Percentiles rank a stretch among this genome's conserved stretches.
phyloP scores from a whole-genome alignment of 2,113 vertebrate genomes.

The Prinia subflava region DNA sequence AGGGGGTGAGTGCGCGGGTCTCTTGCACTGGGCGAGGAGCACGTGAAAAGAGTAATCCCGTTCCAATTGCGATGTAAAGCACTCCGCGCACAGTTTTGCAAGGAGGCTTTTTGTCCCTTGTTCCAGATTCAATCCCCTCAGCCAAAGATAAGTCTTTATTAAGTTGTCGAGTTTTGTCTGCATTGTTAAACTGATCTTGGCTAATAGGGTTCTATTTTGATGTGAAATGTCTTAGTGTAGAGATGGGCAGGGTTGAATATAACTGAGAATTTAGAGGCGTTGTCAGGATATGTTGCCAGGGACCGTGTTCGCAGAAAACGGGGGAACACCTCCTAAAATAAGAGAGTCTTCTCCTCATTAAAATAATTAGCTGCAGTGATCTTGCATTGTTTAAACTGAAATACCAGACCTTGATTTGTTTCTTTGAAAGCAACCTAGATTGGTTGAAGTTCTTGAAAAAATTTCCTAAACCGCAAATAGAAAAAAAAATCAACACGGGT shows the following conservation, averaged over 20 bases:
- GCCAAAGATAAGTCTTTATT: too few relatives aligned
- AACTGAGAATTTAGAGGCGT: not conserved
- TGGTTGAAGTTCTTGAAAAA: not conserved
- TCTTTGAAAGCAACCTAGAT: not conserved
- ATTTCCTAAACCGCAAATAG: not conserved
- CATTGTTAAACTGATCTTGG: not conserved
- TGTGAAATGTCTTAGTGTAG: not conserved
- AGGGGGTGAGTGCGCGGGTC: conserved; percentile 76
- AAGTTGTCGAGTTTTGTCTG: not conserved
- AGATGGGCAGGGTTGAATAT: not conserved
- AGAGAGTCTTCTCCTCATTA: not conserved
- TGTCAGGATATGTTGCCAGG: not conserved
- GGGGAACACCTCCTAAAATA: not conserved
- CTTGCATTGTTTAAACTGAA: not conserved
- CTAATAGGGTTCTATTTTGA: rapidly evolving
- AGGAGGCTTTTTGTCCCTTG: not conserved
- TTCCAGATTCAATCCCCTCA: not conserved
- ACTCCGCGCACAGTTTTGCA: rapidly evolving
- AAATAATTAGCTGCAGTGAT: not conserved
- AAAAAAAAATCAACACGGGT: not conserved
- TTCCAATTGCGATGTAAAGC: rapidly evolving
- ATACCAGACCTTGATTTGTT: not conserved
- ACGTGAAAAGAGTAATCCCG: rapidly evolving
- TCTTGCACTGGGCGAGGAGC: rapidly evolving
- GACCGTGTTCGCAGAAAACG: not conserved